Conservation (phyloP, 1,140 invertebrate genomes). For the Phthorimaea operculella region DNA sequence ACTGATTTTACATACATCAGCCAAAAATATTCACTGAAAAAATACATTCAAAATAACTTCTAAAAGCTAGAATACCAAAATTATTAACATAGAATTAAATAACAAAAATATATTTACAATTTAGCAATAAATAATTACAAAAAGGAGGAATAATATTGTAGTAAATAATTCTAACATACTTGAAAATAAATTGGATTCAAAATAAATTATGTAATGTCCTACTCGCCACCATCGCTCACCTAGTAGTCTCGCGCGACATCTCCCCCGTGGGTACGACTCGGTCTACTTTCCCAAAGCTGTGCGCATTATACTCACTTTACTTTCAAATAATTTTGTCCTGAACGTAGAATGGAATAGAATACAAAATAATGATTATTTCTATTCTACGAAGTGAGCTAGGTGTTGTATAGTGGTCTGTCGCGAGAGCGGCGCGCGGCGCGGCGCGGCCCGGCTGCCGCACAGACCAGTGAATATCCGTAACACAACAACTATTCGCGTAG, state of each 20-base stretch:
- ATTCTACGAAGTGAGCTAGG: not conserved
- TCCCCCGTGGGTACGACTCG: too few relatives aligned
- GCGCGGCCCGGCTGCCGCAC: too few relatives aligned
- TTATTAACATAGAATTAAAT: slow-evolving; percentile 60
- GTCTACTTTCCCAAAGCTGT: not conserved
- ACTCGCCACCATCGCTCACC: too few relatives aligned
- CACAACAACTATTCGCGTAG: too few relatives aligned
- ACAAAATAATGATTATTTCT: not conserved
- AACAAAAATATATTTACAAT: slow-evolving; percentile 65
- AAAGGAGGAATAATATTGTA: slow-evolving; percentile 15
- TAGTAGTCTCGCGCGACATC: too few relatives aligned
- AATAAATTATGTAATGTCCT: too few relatives aligned
- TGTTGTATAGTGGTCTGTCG: not conserved
- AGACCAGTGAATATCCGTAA: too few relatives aligned
- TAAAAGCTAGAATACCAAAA: slow-evolving; percentile 36
- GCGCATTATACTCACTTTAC: slow-evolving; percentile 6
- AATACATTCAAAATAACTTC: slow-evolving; percentile 1
- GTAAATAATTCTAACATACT: not conserved
- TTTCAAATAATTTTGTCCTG: slow-evolving; percentile 7
- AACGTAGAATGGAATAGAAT: slow-evolving; percentile 3
- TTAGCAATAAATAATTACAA: slow-evolving; percentile 63
- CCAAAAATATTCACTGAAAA: slow-evolving; percentile 6
- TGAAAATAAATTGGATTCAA: not conserved
- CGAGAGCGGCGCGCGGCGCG: too few relatives aligned
- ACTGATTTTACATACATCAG: slow-evolving; percentile 23